phyloP scores from a whole-genome alignment of 1,140 invertebrate genomes.

The Cydia splendana region DNA sequence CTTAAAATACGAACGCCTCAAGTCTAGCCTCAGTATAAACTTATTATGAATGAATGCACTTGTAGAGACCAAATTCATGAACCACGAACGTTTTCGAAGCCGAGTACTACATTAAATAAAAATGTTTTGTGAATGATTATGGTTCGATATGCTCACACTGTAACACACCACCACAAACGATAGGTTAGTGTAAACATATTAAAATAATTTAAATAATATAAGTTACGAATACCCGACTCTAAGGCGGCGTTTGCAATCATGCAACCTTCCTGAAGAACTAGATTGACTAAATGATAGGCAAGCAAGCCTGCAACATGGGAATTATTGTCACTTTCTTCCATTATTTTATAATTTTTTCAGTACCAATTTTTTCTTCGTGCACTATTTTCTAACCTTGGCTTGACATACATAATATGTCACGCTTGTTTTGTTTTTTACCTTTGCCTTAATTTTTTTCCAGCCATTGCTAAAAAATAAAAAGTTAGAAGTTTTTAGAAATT shows the following conservation, averaged over 20 bases:
- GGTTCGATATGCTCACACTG: no score
- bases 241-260: constrained; percentile 60
- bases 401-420: not conserved
- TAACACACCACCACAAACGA: no score
- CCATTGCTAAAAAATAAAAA: not conserved
- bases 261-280: constrained; percentile 68
- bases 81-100: no score
- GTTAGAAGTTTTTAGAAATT: no score
- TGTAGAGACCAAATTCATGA: no score
- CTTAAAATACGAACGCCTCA: no score
- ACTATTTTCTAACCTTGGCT: not conserved
- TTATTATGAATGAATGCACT: no score
- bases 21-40: no score
- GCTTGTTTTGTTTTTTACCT: not conserved
- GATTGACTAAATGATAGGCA: constrained; percentile 63
- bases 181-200: not conserved
- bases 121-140: no score
- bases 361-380: not conserved
- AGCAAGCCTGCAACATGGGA: constrained; percentile 48
- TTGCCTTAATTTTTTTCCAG: not conserved
- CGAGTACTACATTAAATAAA: no score
- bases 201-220: not conserved
- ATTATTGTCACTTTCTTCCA: constrained; percentile 41
- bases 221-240: constrained; percentile 50
- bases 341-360: not conserved